Conservation (phyloP, 2,888 invertebrate species). For the Dendrolimus houi region DNA sequence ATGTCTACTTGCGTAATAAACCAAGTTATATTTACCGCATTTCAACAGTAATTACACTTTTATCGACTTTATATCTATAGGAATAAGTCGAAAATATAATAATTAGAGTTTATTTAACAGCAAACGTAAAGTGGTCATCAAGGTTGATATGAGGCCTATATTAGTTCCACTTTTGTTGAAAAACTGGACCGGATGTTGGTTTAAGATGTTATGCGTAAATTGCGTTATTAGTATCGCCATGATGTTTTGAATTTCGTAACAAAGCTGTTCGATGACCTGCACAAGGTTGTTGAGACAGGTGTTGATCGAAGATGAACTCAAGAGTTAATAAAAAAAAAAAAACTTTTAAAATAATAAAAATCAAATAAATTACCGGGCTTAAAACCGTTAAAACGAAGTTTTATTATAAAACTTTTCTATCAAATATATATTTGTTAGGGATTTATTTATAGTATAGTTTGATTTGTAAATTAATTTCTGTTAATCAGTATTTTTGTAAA, state of each 20-base stretch:
- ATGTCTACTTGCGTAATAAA: conserved; percentile 27
- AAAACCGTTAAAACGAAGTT: too few relatives aligned
- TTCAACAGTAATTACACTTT: background rate
- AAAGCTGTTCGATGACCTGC: too few relatives aligned
- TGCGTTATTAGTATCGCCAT: conserved; percentile 13
- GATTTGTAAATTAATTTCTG: too few relatives aligned
- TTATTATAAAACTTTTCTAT: too few relatives aligned
- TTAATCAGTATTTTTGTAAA: too few relatives aligned
- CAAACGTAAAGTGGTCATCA: conserved; percentile 6
- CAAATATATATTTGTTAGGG: too few relatives aligned
- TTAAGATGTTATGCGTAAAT: conserved; percentile 23
- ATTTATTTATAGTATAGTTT: too few relatives aligned
- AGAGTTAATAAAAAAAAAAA: too few relatives aligned
- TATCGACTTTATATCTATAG: background rate
- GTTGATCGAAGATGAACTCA: too few relatives aligned
- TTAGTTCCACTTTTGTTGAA: conserved; percentile 50
- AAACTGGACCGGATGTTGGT: conserved; percentile 47
- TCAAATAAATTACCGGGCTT: too few relatives aligned
- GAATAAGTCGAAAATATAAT: background rate
- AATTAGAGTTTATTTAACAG: background rate
- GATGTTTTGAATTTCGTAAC: background rate
- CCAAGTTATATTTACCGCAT: background rate
- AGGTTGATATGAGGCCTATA: conserved; percentile 26
- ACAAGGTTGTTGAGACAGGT: too few relatives aligned
- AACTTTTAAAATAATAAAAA: too few relatives aligned